phyloP scores from a whole-genome alignment of 1,140 invertebrate species.

The Drosophila watanabei region DNA sequence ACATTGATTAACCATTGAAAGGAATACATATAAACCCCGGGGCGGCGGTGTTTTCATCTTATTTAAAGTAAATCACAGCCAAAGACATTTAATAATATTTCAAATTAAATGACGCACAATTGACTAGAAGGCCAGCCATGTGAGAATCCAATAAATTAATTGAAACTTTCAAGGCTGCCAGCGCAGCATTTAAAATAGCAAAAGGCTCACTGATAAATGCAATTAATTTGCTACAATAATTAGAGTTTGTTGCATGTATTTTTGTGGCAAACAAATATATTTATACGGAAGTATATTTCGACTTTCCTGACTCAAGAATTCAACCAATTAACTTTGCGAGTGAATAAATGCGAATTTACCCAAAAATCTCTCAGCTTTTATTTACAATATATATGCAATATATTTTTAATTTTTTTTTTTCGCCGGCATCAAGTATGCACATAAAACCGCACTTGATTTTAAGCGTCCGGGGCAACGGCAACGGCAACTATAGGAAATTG shows the following conservation, averaged over 20 bases:
- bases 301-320: background rate
- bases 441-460: background rate
- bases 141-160: constrained; percentile 4
- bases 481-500: constrained; percentile 6
- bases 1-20: constrained; percentile 33
- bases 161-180: background rate
- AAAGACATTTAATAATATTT: constrained; percentile 4
- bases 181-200: background rate
- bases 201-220: background rate
- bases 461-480: background rate
- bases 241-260: background rate
- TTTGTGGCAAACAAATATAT: background rate
- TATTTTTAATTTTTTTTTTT: too few species aligned
- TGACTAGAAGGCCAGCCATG: background rate
- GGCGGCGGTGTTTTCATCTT: constrained; percentile 8
- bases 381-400: too few species aligned
- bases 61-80: constrained; percentile 15
- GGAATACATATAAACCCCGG: background rate
- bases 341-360: background rate
- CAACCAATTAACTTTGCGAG: background rate
- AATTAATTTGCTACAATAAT: constrained; percentile 1
- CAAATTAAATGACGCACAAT: constrained; percentile 1
- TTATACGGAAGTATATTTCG: background rate
- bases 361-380: background rate
- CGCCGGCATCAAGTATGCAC: too few species aligned